Percentiles rank a stretch among this genome's conserved stretches.
Evolutionary conservation across 2,113 vertebrate species (phyloP).

Genomic region (Asarcornis scutulata): DNA sequence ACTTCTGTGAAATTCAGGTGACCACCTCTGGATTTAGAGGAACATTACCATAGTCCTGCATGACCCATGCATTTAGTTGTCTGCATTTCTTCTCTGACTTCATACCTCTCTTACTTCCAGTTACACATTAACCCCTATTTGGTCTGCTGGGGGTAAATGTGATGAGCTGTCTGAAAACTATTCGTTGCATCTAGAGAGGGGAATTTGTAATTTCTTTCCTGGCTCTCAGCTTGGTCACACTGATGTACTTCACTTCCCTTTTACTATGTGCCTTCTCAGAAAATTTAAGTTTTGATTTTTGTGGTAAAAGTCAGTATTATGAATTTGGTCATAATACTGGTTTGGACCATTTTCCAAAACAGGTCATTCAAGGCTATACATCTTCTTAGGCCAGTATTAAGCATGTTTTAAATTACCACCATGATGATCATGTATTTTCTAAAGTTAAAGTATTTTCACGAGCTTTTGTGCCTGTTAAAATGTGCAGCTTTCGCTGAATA

Average conservation of each 20-base stretch:
- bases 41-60: not conserved
- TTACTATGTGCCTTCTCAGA: not conserved
- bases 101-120: conserved; percentile 2
- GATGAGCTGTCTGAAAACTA: conserved; percentile 29
- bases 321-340: not conserved
- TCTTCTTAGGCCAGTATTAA: not conserved
- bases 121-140: conserved; percentile 44
- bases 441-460: not conserved
- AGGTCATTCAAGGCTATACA: not conserved
- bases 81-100: not conserved
- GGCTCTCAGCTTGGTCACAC: not conserved
- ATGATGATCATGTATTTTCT: not conserved
- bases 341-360: not conserved
- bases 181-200: not conserved
- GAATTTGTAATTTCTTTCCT: conserved; percentile 6
- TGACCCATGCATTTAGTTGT: not conserved
- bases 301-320: not conserved
- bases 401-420: not conserved
- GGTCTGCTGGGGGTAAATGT: conserved; percentile 30
- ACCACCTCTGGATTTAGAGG: not conserved
- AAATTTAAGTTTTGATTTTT: conserved; percentile 1
- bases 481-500: not conserved
- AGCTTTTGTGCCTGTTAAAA: not conserved
- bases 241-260: not conserved
- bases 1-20: not conserved